Evolutionary conservation across 2,797 vertebrate genomes (phyloP).

Genomic region (Enteromius argenteus): DNA sequence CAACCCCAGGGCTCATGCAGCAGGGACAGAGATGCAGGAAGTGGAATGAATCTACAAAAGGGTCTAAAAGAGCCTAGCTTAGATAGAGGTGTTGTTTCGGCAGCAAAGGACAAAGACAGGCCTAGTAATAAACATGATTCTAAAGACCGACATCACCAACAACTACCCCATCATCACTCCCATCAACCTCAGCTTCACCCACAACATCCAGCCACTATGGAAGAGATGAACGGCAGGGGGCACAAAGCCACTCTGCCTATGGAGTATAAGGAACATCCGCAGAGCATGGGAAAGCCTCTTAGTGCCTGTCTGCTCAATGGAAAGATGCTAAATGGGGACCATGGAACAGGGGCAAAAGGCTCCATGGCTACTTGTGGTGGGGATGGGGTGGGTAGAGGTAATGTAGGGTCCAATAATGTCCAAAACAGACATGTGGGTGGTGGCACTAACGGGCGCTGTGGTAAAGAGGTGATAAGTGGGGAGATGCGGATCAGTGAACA

Average conservation of each 20-base stretch:
- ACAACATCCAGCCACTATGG: conserved; percentile 69
- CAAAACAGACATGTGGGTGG: conserved; percentile 77
- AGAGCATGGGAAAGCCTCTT: conserved; percentile 84
- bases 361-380: conserved; percentile 86
- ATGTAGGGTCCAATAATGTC: conserved; percentile 63
- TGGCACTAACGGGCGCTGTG: conserved; percentile 77
- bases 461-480: conserved; percentile 85
- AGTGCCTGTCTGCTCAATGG: conserved; percentile 90
- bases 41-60: conserved; percentile 82
- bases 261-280: conserved; percentile 87
- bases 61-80: conserved; percentile 85
- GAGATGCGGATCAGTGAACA: conserved; percentile 87
- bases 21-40: conserved; percentile 85
- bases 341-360: conserved; percentile 74
- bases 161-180: conserved; percentile 74
- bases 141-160: conserved; percentile 79
- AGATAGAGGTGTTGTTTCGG: conserved; percentile 81
- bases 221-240: conserved; percentile 83
- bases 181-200: conserved; percentile 79
- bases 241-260: conserved; percentile 84
- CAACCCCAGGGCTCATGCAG: conserved; percentile 89
- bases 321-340: conserved; percentile 89
- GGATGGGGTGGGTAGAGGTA: conserved; percentile 71
- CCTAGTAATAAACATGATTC: conserved; percentile 81
- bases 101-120: conserved; percentile 87